Percentiles rank a stretch among this genome's conserved stretches.
Evolutionary conservation across 1,140 invertebrate genomes (phyloP).

Genomic region (Aphaenogaster floridana): DNA sequence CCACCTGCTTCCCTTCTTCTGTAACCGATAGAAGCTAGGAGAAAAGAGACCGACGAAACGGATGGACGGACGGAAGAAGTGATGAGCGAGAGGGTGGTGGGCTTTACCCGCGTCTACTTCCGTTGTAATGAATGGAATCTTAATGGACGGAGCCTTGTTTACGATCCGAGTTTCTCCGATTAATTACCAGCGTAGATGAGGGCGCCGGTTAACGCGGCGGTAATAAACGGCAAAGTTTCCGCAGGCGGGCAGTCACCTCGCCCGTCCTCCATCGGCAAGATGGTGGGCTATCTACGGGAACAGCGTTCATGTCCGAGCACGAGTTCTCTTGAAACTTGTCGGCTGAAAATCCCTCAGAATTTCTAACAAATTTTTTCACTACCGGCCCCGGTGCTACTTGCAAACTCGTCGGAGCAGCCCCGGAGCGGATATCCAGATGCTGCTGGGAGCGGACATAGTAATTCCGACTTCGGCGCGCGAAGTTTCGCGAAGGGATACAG

Average conservation of each 20-base stretch:
- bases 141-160: slow-evolving; percentile 83
- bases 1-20: slow-evolving; percentile 59
- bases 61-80: not conserved
- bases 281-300: slow-evolving; percentile 28
- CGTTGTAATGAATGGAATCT: slow-evolving; percentile 82
- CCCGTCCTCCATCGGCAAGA: slow-evolving; percentile 28
- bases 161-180: slow-evolving; percentile 83
- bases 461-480: slow-evolving; percentile 49
- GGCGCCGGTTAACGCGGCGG: slow-evolving; percentile 67
- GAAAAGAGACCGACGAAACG: slow-evolving; percentile 42
- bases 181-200: slow-evolving; percentile 78
- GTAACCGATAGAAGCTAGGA: slow-evolving; percentile 24
- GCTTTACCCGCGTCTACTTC: slow-evolving; percentile 75
- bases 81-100: slow-evolving; percentile 35
- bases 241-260: slow-evolving; percentile 60
- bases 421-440: slow-evolving; percentile 49
- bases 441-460: slow-evolving; percentile 43
- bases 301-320: slow-evolving; percentile 33
- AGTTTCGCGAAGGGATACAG: slow-evolving; percentile 44
- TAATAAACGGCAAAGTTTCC: slow-evolving; percentile 75
- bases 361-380: slow-evolving; percentile 70
- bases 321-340: slow-evolving; percentile 46
- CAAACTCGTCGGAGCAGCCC: slow-evolving; percentile 52
- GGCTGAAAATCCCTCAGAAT: slow-evolving; percentile 62
- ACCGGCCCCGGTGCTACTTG: not conserved